phyloP scores from a whole-genome alignment of 2,888 invertebrate species.

The Caradrina kadenii region DNA sequence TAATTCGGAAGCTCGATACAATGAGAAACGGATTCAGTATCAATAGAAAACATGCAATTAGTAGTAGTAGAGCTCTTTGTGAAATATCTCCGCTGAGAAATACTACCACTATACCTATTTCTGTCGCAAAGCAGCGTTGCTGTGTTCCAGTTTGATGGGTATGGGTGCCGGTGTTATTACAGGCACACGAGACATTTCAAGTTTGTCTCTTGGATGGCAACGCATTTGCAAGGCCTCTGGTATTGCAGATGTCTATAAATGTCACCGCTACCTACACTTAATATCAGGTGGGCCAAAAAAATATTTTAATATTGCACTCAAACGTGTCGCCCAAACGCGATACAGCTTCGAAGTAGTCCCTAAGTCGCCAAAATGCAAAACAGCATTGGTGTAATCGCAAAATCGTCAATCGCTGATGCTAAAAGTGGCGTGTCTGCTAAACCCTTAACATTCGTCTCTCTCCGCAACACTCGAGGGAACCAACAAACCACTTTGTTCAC shows the following conservation, averaged over 20 bases:
- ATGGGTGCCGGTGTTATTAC: too few species aligned
- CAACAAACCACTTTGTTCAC: conserved; percentile 52
- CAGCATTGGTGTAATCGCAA: background rate
- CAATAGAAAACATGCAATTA: background rate
- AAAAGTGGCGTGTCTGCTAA: conserved; percentile 13
- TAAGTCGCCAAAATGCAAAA: background rate
- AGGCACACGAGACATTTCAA: too few species aligned
- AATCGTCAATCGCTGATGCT: background rate
- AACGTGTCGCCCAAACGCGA: background rate
- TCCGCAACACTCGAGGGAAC: conserved; percentile 40
- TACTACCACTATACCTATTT: too few species aligned
- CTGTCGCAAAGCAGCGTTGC: too few species aligned
- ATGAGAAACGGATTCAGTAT: background rate
- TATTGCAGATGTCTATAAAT: too few species aligned
- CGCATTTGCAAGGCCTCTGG: too few species aligned
- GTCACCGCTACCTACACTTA: too few species aligned
- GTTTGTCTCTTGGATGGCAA: too few species aligned
- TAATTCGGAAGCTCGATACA: background rate
- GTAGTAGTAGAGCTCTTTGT: too few species aligned
- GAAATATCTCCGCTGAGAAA: too few species aligned
- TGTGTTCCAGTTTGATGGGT: too few species aligned
- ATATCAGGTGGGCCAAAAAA: too few species aligned
- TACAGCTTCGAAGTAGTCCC: background rate
- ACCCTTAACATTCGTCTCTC: conserved; percentile 23
- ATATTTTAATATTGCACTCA: background rate